Evolutionary conservation across 1,140 invertebrate species (phyloP).

Genomic region (Ganaspis sp.): DNA sequence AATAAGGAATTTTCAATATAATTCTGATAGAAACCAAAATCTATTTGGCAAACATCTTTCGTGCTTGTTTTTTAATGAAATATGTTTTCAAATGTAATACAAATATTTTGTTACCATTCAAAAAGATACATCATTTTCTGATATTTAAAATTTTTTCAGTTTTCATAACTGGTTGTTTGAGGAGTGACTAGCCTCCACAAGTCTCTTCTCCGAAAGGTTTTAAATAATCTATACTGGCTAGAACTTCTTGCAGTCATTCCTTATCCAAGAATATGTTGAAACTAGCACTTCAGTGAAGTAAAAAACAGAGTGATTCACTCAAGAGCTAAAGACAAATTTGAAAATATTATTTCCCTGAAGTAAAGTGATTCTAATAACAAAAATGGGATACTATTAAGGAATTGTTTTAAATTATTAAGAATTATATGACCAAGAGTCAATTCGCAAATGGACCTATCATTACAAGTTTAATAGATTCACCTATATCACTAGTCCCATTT

Average conservation of each 20-base stretch:
- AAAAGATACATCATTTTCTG: not conserved
- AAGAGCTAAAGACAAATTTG: no score
- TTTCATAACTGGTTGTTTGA: not conserved
- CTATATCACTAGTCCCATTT: not conserved
- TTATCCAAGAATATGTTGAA: not conserved
- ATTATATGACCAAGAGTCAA: not conserved
- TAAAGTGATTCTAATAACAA: not conserved
- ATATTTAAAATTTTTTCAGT: not conserved
- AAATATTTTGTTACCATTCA: no score
- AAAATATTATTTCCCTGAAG: not conserved
- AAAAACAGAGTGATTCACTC: not conserved
- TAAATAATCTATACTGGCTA: not conserved
- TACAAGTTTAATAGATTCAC: constrained; percentile 10
- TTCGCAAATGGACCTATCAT: not conserved
- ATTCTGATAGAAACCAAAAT: no score
- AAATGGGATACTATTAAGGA: not conserved
- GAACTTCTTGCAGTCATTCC: not conserved
- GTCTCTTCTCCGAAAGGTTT: not conserved
- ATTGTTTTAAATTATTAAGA: not conserved
- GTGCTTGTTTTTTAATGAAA: no score
- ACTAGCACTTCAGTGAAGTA: no score
- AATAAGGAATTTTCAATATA: no score
- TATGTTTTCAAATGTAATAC: not conserved
- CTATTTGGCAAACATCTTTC: no score
- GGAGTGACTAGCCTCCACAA: constrained; percentile 1